phyloP scores from a whole-genome alignment of 2,797 vertebrate genomes.

The Crenuchus spilurus region DNA sequence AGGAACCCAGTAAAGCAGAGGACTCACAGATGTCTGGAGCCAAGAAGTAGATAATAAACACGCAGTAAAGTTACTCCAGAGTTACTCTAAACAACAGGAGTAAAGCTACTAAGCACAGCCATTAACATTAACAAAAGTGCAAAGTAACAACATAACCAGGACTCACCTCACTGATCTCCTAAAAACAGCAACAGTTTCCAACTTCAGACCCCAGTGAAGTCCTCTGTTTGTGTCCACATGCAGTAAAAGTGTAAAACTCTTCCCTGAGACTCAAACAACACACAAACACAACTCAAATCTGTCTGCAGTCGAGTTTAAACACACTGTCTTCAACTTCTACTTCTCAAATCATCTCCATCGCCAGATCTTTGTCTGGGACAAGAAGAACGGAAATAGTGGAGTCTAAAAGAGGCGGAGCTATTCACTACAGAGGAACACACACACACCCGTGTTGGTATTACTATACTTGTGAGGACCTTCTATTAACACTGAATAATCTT shows the following conservation, averaged over 20 bases:
- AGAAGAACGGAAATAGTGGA: constrained; percentile 30
- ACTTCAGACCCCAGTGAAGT: not conserved
- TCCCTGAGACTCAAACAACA: not conserved
- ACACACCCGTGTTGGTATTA: no score
- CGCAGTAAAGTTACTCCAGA: no score
- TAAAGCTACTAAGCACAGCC: no score
- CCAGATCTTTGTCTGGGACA: not conserved
- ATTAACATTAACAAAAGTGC: no score
- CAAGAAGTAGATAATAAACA: no score
- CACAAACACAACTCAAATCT: not conserved
- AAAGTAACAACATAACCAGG: no score
- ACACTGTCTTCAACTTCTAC: not conserved
- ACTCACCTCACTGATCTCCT: not conserved
- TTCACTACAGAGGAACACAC: not conserved
- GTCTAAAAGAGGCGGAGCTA: not conserved
- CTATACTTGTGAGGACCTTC: no score
- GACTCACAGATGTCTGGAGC: not conserved
- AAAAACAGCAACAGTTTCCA: not conserved
- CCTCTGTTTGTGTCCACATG: not conserved
- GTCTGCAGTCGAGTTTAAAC: not conserved
- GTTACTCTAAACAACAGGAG: no score
- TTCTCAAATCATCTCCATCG: constrained; percentile 26
- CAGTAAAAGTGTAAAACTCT: not conserved
- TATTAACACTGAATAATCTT: no score
- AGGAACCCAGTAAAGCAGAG: not conserved